Base-by-base conservation (phyloP, 1,140 invertebrate genomes). In the Parasteatoda tepidariorum region DNA sequence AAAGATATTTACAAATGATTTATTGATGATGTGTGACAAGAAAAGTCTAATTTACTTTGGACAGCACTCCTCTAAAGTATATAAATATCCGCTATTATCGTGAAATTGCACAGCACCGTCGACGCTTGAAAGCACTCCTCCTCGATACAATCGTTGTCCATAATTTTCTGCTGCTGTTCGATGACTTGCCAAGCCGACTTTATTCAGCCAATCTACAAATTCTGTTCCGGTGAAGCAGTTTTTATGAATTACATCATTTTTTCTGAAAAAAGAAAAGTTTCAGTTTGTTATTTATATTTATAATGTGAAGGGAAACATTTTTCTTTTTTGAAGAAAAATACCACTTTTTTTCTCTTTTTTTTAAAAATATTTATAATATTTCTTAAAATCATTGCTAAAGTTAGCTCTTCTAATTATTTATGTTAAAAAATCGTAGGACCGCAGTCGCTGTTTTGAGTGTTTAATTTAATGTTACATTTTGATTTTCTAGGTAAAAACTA, bases 201-300 rank as follows among this genome's bases (percentile, higher is more conserved):
- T 91, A 5, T 95, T 89, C 9, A 98, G 90, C 96, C 96, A 98
- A 87, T 95, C 93, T 24, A 97, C 94, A 38, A 98, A 92, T 84
- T 94, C 93, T 76, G 91, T 92, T n/a, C 96, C 97, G 85, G 93
- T 93, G 88, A 98, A 98, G 15, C 94, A 95, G 83, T 92, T 91
- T 34, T 91, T 91, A 79, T 78, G 92, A 91, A 84, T 92, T 92
- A 70, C 93, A 89, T 91, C 93, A 93, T 54, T 55, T 61, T 79
- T 79, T 54, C 67, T 76, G 33, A 38, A 84, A 71, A 55, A 33
- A 93, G 87, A 48, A 13, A 4, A 48, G 4, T n/a, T n/a, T n/a
- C n/a, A n/a, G n/a, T n/a, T n/a, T n/a, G n/a, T n/a, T n/a, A n/a
- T n/a, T n/a, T n/a, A n/a, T n/a, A n/a, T n/a, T n/a, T n/a, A n/a